Evolutionary conservation across 2,113 vertebrate genomes (phyloP).

Genomic region (Engystomops pustulosus): DNA sequence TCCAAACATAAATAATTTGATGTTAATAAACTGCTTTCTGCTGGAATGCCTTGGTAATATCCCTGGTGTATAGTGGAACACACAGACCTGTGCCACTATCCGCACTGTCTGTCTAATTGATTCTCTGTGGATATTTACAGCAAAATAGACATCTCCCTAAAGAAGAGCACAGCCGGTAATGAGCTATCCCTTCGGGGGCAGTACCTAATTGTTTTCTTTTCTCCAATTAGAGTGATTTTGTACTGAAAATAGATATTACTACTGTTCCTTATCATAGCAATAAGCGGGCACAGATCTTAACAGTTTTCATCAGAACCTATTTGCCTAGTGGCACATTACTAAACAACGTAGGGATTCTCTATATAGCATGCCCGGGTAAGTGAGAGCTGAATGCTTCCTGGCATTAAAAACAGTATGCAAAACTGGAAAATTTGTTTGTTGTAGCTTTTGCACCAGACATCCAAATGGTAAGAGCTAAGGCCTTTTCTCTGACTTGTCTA

Average conservation of each 20-base stretch:
- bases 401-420: constrained; percentile 34
- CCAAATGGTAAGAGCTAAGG: background rate
- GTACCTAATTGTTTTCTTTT: constrained; percentile 41
- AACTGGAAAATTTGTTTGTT: constrained; percentile 6
- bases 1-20: background rate
- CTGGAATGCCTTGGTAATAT: background rate
- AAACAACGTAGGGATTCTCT: constrained; percentile 14
- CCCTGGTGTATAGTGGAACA: constrained; percentile 5
- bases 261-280: too few species aligned
- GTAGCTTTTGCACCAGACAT: background rate
- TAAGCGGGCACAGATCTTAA: background rate
- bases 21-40: background rate
- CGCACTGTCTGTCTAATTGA: constrained; percentile 36
- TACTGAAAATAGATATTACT: background rate
- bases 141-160: constrained; percentile 42
- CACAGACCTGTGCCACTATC: background rate
- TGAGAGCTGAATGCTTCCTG: background rate
- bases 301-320: background rate
- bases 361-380: background rate
- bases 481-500: background rate
- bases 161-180: constrained; percentile 27
- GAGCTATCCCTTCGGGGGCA: background rate
- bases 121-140: constrained; percentile 37
- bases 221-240: background rate
- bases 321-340: constrained; percentile 17